A percentile compares a stretch with the other conserved stretches of the same genome.
Conservation (phyloP, 1,140 invertebrate genomes). For the Zaprionus davidi region DNA sequence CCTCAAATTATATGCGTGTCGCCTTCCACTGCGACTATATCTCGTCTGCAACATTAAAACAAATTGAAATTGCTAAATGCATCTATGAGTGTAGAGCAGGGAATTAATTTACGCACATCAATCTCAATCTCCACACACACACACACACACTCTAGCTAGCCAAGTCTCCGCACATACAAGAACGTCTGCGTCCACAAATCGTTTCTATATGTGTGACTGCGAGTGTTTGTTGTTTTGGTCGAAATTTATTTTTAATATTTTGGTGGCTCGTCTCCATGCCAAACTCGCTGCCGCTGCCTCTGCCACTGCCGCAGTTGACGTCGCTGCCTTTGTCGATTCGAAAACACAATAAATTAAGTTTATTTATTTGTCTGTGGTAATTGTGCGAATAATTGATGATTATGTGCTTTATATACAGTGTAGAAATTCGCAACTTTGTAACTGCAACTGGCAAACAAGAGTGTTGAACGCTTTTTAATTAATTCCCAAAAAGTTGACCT, state of each 20-base stretch:
- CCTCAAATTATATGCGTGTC: constrained; percentile 66
- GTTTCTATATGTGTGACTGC: background rate
- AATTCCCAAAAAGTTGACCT: constrained; percentile 62
- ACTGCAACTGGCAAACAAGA: constrained; percentile 37
- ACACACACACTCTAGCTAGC: no score
- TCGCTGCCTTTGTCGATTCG: constrained; percentile 49
- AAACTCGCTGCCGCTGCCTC: constrained; percentile 28
- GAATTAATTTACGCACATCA: constrained; percentile 76
- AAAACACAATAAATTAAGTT: constrained; percentile 81
- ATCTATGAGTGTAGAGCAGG: constrained; percentile 50
- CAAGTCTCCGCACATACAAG: constrained; percentile 11
- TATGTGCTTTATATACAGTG: constrained; percentile 61
- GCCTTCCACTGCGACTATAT: constrained; percentile 57
- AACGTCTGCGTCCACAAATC: constrained; percentile 28
- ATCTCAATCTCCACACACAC: constrained; percentile 60
- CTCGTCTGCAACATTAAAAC: constrained; percentile 56
- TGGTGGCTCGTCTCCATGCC: constrained; percentile 21
- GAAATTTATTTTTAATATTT: constrained; percentile 80
- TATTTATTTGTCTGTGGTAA: constrained; percentile 81
- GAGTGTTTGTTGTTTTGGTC: constrained; percentile 65
- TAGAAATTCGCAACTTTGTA: constrained; percentile 39
- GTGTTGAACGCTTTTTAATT: constrained; percentile 69
- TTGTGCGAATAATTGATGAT: constrained; percentile 81
- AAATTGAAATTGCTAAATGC: constrained; percentile 82
- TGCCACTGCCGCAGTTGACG: background rate